A percentile compares a stretch with the other conserved stretches of the same genome.
Conservation (phyloP, 2,113 vertebrate species). For the Pardalotus punctatus region DNA sequence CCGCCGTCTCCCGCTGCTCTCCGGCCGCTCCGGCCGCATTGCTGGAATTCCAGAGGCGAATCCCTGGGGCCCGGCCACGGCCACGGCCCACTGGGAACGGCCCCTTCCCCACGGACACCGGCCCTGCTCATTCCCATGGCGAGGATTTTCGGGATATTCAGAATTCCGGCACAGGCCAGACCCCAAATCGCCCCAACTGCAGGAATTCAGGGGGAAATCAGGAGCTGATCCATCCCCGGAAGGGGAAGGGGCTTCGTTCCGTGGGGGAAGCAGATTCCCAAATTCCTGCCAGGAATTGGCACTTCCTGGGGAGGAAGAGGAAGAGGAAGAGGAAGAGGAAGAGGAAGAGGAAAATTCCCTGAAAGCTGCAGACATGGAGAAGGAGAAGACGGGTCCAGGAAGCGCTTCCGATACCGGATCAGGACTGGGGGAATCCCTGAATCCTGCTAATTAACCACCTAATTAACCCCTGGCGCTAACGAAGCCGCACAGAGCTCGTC, state of each 20-base stretch:
- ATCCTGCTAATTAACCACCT: background rate
- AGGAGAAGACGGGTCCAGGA: background rate
- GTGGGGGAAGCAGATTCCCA: background rate
- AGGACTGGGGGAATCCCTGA: background rate
- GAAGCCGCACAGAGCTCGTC: background rate
- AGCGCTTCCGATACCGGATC: background rate
- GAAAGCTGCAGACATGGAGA: background rate
- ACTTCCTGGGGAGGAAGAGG: background rate
- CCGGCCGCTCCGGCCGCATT: background rate
- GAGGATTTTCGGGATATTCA: fast-evolving
- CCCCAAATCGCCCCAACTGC: fast-evolving
- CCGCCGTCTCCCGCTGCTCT: background rate
- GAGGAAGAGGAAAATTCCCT: background rate
- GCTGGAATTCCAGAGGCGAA: background rate
- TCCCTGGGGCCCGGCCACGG: background rate
- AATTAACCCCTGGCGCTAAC: background rate
- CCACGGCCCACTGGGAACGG: background rate
- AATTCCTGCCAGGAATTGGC: background rate
- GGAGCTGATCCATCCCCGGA: background rate
- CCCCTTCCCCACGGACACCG: background rate
- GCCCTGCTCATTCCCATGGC: fast-evolving
- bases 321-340: background rate
- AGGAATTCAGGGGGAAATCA: fast-evolving
- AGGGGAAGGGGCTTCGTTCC: background rate
- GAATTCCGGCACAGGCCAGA: background rate